phyloP scores from a whole-genome alignment of 2,888 invertebrate species.

The Nebria salina region DNA sequence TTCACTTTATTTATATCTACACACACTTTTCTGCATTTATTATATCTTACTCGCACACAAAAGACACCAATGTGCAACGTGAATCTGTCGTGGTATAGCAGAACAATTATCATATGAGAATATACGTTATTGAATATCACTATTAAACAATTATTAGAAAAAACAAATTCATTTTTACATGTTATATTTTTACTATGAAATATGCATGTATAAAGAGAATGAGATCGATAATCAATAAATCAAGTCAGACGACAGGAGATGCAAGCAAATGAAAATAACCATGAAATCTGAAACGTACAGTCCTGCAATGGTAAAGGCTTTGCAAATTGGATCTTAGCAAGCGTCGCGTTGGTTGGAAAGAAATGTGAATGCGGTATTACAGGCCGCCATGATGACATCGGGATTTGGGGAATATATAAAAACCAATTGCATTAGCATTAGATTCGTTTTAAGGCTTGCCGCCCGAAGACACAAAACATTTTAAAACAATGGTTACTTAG shows the following conservation, averaged over 20 bases:
- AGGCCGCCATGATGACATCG: conserved; percentile 55
- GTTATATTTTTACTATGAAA: too few species aligned
- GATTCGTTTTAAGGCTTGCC: conserved; percentile 54
- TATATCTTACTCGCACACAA: conserved; percentile 12
- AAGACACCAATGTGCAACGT: not conserved
- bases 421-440: conserved; percentile 59
- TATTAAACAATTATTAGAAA: too few species aligned
- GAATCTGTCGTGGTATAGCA: not conserved
- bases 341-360: conserved; percentile 39
- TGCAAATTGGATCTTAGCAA: conserved; percentile 51
- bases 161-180: too few species aligned
- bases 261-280: conserved; percentile 33
- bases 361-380: conserved; percentile 39
- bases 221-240: conserved; percentile 47
- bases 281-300: conserved; percentile 30
- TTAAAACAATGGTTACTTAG: conserved; percentile 58
- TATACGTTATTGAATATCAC: too few species aligned
- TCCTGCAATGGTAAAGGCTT: conserved; percentile 47
- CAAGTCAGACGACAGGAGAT: conserved; percentile 45
- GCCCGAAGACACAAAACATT: conserved; percentile 54
- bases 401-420: conserved; percentile 58
- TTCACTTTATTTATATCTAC: conserved; percentile 37
- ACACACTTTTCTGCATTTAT: conserved; percentile 22
- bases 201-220: too few species aligned
- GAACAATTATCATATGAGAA: not conserved